Evolutionary conservation across 2,888 invertebrate genomes (phyloP), one percentile per base, ranked within the genome.

Genomic region (Phania funesta): DNA sequence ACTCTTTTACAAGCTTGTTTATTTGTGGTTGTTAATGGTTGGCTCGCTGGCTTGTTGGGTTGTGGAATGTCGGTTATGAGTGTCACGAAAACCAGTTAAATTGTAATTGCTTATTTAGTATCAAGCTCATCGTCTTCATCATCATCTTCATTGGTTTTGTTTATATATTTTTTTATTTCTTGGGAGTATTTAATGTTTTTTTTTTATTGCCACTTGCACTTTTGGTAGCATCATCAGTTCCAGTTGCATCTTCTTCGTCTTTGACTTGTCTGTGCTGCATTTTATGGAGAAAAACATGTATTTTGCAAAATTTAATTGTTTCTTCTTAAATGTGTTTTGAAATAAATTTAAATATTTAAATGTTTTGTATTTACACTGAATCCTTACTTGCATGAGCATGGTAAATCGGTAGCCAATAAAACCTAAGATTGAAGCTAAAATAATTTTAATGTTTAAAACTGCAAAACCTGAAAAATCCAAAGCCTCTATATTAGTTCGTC

Each of bases 1-100:
- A 24, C 7, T 2, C 50, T 35, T 65, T 20, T 35, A 16, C 32
- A n/a, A 29, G 5, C 18, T 24, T 35, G 65, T 16, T 16, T 13
- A 2, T 75, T 6, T 54, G 46, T 41, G 7, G 9, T 22, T 16
- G 54, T 35, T 58, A 38, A 50, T 60, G 38, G 50, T 35, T 68
- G 22, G 50, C 32, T 58, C 41, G 48, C 24, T 58, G 8, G 41
- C 29, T 58, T 41, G 48, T 71, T 68, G 41, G 38, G 24, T 44
- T 76, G 22, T 80, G 80, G 80, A 76, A 83, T 83, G 83, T 83
- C 80, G 83, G 80, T 83, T 80, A 83, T 79, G 75, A 83, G 83
- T 83, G 83, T 79, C 83, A 83, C 64, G 83, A 76, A 83, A 83
- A 83, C 83, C 83, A 83, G 83, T 83, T 80, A 80, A 83, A 67